Evolutionary conservation across 53 echinoderm and acorn worm genomes (phyloP), one percentile per base, ranked within the genome.

Genomic region (Paracentrotus lividus): DNA sequence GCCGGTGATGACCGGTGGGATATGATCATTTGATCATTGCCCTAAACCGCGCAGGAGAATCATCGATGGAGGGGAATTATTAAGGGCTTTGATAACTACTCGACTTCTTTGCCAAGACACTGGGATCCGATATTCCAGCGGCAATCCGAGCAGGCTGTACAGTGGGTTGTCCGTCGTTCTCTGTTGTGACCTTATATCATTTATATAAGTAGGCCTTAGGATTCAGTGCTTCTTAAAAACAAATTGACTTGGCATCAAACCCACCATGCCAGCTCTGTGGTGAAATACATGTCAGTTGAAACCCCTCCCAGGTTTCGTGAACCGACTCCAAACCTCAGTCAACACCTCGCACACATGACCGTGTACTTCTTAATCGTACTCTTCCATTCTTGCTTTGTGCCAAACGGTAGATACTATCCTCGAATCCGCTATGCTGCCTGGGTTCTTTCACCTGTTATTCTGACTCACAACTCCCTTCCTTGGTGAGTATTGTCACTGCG

Each of bases 161-260:
- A n/a, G n/a, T n/a, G n/a, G n/a, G n/a, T n/a, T n/a, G n/a, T n/a
- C n/a, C n/a, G n/a, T n/a, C n/a, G n/a, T n/a, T n/a, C n/a, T n/a
- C n/a, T n/a, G n/a, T n/a, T n/a, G n/a, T n/a, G n/a, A n/a, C n/a
- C n/a, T n/a, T n/a, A n/a, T n/a, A n/a, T n/a, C n/a, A n/a, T n/a
- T n/a, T n/a, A n/a, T n/a, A n/a, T n/a, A n/a, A n/a, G n/a, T n/a
- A n/a, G n/a, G n/a, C n/a, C n/a, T n/a, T n/a, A 10, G 13, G 1
- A 31, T 10, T 72, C 29, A 26, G 72, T 40, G 40, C 20, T 72
- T 36, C 18, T 72, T 36, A 40, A 72, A 72, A 72, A 36, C 36
- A 72, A 18, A 72, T 72, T 40, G 72, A 72, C 21, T 72, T 36
- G 2, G 72, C 72, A 20, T 72, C 72, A 72, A n/a, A n/a, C n/a